phyloP scores from a whole-genome alignment of 2,113 vertebrate genomes.

The Numenius arquata region DNA sequence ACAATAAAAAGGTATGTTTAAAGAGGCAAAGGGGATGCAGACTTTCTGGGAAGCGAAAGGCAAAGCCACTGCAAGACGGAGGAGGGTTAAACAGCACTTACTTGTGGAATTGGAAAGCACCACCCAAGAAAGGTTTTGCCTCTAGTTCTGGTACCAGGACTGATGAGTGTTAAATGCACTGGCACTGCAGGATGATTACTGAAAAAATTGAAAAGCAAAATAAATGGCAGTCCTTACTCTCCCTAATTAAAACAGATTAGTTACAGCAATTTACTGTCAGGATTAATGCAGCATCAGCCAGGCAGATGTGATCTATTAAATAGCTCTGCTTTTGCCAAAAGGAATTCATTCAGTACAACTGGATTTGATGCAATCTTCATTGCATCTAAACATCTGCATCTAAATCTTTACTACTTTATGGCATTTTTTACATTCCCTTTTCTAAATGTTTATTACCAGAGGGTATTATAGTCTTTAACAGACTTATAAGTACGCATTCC shows the following conservation, averaged over 20 bases:
- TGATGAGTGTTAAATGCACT: background rate
- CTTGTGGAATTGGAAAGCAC: background rate
- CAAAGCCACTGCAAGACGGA: background rate
- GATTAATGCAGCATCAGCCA: background rate
- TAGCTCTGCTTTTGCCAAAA: background rate
- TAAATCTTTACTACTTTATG: background rate
- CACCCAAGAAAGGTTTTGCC: background rate
- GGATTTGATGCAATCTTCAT: background rate
- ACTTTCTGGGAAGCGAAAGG: background rate
- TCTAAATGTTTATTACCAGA: background rate
- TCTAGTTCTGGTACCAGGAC: background rate
- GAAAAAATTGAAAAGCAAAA: background rate
- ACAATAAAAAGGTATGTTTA: background rate
- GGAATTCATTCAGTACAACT: background rate
- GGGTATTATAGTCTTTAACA: background rate
- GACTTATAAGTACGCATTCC: background rate
- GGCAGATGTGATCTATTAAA: conserved; percentile 30
- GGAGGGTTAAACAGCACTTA: background rate
- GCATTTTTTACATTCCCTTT: background rate
- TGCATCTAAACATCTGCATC: background rate
- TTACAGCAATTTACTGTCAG: conserved; percentile 15
- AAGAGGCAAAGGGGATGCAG: background rate
- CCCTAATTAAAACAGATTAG: conserved; percentile 41
- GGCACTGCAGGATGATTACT: background rate
- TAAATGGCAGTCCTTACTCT: conserved; percentile 4